A percentile compares a stretch with the other conserved stretches of the same genome.
Evolutionary conservation across 2,888 invertebrate genomes (phyloP).

Genomic region (Notocelia uddmanniana): DNA sequence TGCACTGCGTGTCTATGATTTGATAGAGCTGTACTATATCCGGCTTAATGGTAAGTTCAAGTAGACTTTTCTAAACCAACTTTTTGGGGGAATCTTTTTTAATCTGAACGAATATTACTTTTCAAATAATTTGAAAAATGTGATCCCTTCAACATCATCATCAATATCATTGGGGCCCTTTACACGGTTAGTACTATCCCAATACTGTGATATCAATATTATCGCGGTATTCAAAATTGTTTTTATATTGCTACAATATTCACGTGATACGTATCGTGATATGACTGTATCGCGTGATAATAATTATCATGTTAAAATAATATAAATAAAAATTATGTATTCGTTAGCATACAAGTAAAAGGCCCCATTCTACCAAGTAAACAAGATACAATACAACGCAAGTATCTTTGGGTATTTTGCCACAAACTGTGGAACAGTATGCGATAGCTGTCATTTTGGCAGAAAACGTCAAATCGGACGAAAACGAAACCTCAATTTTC

Average conservation of each 20-base stretch:
- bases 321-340: no score
- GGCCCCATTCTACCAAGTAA: no score
- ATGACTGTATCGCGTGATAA: no score
- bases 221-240: no score
- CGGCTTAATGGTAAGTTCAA: slow-evolving; percentile 24
- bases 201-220: no score
- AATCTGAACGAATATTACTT: not conserved
- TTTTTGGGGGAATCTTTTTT: not conserved
- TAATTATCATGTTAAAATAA: no score
- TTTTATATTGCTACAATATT: no score
- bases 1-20: slow-evolving; percentile 51
- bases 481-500: not conserved
- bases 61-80: slow-evolving; percentile 4
- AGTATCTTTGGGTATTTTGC: no score
- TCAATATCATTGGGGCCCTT: not conserved
- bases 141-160: not conserved
- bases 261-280: no score
- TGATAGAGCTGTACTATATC: slow-evolving; percentile 14
- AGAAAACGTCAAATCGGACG: slow-evolving; percentile 30
- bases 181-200: no score
- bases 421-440: not conserved
- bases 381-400: no score
- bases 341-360: no score
- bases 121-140: not conserved
- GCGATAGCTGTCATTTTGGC: slow-evolving; percentile 7